Evolutionary conservation across 2,797 vertebrate genomes (phyloP).

Genomic region (Steatocranus sp.): DNA sequence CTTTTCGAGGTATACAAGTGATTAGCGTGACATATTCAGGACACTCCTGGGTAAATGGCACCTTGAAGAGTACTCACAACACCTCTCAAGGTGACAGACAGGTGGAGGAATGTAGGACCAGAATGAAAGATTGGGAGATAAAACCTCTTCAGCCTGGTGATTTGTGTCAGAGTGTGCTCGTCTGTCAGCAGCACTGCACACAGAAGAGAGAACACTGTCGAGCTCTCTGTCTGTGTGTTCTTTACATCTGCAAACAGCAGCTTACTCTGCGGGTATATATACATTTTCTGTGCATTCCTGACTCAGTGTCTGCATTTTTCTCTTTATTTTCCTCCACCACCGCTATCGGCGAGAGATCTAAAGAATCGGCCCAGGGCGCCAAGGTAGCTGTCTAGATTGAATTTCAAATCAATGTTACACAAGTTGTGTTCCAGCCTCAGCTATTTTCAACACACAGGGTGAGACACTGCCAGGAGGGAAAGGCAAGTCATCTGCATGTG

Average conservation of each 20-base stretch:
- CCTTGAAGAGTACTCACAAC: neutral
- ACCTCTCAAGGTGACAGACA: slow-evolving; percentile 39
- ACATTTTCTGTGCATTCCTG: neutral
- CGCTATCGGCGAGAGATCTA: slow-evolving; percentile 32
- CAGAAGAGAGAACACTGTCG: neutral
- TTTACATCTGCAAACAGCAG: slow-evolving; percentile 11
- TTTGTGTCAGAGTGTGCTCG: slow-evolving; percentile 34
- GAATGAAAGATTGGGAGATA: slow-evolving; percentile 40
- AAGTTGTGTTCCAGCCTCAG: slow-evolving; percentile 54
- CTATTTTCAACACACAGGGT: slow-evolving; percentile 50
- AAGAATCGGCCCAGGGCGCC: slow-evolving; percentile 20
- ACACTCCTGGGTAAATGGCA: slow-evolving; percentile 13
- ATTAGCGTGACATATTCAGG: slow-evolving; percentile 13
- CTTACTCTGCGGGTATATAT: neutral
- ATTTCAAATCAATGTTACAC: slow-evolving; percentile 69
- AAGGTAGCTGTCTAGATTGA: slow-evolving; percentile 54
- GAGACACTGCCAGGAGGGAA: slow-evolving; percentile 39
- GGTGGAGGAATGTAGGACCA: slow-evolving; percentile 8
- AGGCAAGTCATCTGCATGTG: slow-evolving; percentile 53
- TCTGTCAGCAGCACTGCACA: slow-evolving; percentile 17
- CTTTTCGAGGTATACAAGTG: slow-evolving; percentile 1
- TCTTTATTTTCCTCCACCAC: slow-evolving; percentile 7
- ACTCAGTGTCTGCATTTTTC: neutral
- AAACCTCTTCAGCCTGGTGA: slow-evolving; percentile 29
- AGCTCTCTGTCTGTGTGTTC: neutral